Evolutionary conservation across 2,797 vertebrate species (phyloP), one percentile per base, ranked within the genome.

Genomic region (Bovichtus diacanthus): DNA sequence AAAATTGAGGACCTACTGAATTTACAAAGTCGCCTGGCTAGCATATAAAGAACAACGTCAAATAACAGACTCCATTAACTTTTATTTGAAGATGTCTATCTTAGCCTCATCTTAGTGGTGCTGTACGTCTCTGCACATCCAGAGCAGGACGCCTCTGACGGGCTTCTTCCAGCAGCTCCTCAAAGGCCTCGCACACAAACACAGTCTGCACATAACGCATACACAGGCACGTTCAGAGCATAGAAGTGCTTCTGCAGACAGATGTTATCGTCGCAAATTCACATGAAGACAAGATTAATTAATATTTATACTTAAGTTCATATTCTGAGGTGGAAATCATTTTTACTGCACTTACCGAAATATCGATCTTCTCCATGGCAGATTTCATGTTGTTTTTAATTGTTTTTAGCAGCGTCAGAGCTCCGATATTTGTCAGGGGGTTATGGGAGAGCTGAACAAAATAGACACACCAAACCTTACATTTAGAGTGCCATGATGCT

Each of bases 301-400:
- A 2, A 34, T 31, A 27, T 29, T 43, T 3, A 55, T 39, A 18
- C 23, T 19, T 7, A 15, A 15, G 27, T 19, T 74, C 18, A 58
- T 13, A 31, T 31, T 2, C 34, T 18, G 11, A 36, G 2, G 29
- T 47, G 4, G 55, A 56, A 54, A 6, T 2, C 2, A 13, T 16
- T 73, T 21, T 58, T 41, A 3, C 6, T 25, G 44, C 34, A 78
- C 95, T 95, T 89, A 96, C 96, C 18, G 93, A 93, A 78, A 96
- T 92, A 80, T 96, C 90, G 6, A 96, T 85, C 25, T 94, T 92
- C 73, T 95, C 93, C 80, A 96, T 66, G 21, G 55, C 89, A 77
- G 93, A 94, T 31, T 81, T 93, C 23, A 62, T 54, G 78, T 93
- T 95, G 83, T 82, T 95, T 72, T 77, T 92, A 43, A 96, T 63